phyloP scores from a whole-genome alignment of 2,888 invertebrate genomes.

The Tachina lurida region DNA sequence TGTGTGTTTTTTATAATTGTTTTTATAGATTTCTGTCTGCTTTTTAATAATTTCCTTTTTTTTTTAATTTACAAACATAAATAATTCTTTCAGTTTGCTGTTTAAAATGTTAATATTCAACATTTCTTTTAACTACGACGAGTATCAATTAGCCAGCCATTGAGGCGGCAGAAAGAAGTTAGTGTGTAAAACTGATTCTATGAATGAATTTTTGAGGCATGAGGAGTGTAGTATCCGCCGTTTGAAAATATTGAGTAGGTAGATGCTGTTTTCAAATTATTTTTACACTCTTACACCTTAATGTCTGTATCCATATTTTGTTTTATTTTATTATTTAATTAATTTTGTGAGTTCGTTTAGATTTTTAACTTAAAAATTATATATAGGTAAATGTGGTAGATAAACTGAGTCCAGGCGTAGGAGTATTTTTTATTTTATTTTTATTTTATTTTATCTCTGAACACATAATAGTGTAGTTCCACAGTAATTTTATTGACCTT shows the following conservation, averaged over 20 bases:
- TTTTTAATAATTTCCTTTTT: constrained; percentile 13
- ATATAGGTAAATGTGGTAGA: not conserved
- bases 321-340: constrained; percentile 22
- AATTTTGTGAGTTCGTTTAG: constrained; percentile 32
- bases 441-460: constrained; percentile 4
- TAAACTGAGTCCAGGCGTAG: constrained; percentile 34
- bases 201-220: constrained; percentile 57
- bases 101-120: constrained; percentile 39
- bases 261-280: constrained; percentile 56
- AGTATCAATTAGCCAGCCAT: too few species aligned
- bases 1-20: constrained; percentile 27
- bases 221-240: constrained; percentile 45
- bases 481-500: constrained; percentile 44
- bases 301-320: constrained; percentile 8
- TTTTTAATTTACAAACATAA: constrained; percentile 47
- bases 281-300: constrained; percentile 34
- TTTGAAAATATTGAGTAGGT: constrained; percentile 57
- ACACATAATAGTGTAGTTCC: constrained; percentile 13
- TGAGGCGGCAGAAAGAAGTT: not conserved
- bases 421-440: constrained; percentile 31
- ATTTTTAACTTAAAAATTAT: constrained; percentile 10
- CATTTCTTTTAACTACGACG: constrained; percentile 5
- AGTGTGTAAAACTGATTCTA: constrained; percentile 2
- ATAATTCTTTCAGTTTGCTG: constrained; percentile 22
- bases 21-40: constrained; percentile 24